Base-by-base conservation (phyloP, 1,140 invertebrate genomes). In the Cataglyphis hispanica region DNA sequence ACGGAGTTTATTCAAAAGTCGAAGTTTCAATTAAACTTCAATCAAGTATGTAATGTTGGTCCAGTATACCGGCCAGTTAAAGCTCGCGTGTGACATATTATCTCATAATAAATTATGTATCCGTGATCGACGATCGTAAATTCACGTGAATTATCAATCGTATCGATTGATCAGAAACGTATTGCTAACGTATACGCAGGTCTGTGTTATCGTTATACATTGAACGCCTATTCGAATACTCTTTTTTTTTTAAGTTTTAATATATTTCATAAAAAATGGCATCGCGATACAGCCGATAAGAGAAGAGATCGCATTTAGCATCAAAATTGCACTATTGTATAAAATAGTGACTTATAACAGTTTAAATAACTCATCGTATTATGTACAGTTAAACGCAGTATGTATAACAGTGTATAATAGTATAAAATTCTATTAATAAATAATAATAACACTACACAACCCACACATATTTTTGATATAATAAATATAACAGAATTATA, bases 61-160 rank as follows among this genome's bases (percentile, higher is more conserved):
- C 64, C 78, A 75, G 37, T 76, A 81, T 37, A 43, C 19, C 43
- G 50, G 40, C 43, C 53, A 81, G 76, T 88, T 88, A 86, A 88
- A 89, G 86, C 83, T 89, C 84, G 53, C 34, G 8, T 85, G 75
- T 89, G 63, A 64, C 76, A 86, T 61, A 74, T 60, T 89, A 67
- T 56, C 31, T 56, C n/a, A 37, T 37, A 34, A 80, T 64, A 50
- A 50, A 2, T 64, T 64, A 8, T n/a, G 22, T 64, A 56, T 3
- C 40, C 46, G 8, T 22, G 43, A 53, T 53, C 7, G 27, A 19
- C 76, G 19, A 34, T 78, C 6, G 22, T 5, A 31, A 66, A 66
- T 22, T 77, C 25, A 25, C 6, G 3, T 11, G 11, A 63, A 64
- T 40, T 43, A 16, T 1, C 16, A 50, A 22, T 19, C 37, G 22